Evolutionary conservation across 2,797 vertebrate genomes (phyloP), one percentile per base, ranked within the genome.

Genomic region (Crenuchus spilurus): DNA sequence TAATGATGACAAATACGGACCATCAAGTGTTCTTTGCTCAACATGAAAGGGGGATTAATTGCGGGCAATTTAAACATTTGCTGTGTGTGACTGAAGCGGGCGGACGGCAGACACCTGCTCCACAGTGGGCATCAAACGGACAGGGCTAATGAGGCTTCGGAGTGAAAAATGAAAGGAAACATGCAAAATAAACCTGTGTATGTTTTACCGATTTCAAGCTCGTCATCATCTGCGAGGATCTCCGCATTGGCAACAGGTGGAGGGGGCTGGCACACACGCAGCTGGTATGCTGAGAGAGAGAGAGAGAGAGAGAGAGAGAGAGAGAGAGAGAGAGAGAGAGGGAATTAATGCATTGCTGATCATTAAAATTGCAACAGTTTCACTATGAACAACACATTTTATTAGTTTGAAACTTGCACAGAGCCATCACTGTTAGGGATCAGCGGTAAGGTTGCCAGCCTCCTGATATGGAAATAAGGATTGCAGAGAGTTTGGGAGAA

Each of bases 221-320:
- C 94, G 64, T 96, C 94, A 81, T 97, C 95, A 82, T 98, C 96
- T 8, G 92, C 93, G 81, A 99, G 90, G 87, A 95, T 89, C 68
- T 97, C 95, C 66, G 96, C 95, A 72, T 99, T 98, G 82, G 94
- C 88, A 42, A 98, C 90, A 1, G 88, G 86, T 68, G 92, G 84
- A 39, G 96, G 97, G 64, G 94, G 90, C 39, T 97, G 96, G 90
- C 97, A 99, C 37, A 95, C 92, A 81, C 96, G 93, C 74, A 99
- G 94, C 57, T 98, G 97, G 87, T 98, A 99, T 2, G 95, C 97
- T 99, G 85, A 65, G 75, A 22, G 18, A 49, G 31, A 73, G 18
- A 70, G 44, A 63, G 24, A 16, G 35, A 14, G 39, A 74, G 49
- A 65, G 35, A 28, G 39, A 46, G 16, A 52, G 26, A 31, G 28